Percentiles rank a stretch among this genome's conserved stretches.
phyloP scores from a whole-genome alignment of 2,113 vertebrate genomes.

The Podiceps cristatus region DNA sequence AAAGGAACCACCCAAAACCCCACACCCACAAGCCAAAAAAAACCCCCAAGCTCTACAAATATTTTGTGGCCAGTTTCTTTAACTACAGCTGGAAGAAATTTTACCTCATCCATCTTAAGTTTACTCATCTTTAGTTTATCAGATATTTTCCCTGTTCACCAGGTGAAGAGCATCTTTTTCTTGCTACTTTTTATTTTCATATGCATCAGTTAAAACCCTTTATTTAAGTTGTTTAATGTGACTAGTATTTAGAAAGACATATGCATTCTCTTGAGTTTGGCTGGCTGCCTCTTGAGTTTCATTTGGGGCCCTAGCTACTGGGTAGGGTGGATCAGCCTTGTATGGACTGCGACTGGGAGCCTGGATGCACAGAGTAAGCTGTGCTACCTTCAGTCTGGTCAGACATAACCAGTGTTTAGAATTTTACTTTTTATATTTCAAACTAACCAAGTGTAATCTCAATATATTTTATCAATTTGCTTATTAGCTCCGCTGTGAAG shows the following conservation, averaged over 20 bases:
- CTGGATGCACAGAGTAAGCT: background rate
- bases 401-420: background rate
- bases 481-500: background rate
- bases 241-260: background rate
- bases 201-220: background rate
- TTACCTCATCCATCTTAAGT: background rate
- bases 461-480: background rate
- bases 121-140: background rate
- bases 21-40: background rate
- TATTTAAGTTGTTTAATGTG: background rate
- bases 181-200: background rate
- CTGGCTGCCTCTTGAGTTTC: background rate
- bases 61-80: background rate
- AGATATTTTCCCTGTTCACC: background rate
- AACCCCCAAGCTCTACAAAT: background rate
- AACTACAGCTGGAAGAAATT: background rate
- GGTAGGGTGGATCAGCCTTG: background rate
- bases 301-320: background rate
- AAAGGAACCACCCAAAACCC: too few species aligned
- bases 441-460: background rate
- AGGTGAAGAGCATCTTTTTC: background rate
- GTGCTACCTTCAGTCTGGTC: background rate
- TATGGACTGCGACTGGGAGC: background rate
- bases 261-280: background rate
- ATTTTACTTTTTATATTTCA: background rate